phyloP scores from a whole-genome alignment of 2,113 vertebrate species.

The Callocephalon fimbriatum region DNA sequence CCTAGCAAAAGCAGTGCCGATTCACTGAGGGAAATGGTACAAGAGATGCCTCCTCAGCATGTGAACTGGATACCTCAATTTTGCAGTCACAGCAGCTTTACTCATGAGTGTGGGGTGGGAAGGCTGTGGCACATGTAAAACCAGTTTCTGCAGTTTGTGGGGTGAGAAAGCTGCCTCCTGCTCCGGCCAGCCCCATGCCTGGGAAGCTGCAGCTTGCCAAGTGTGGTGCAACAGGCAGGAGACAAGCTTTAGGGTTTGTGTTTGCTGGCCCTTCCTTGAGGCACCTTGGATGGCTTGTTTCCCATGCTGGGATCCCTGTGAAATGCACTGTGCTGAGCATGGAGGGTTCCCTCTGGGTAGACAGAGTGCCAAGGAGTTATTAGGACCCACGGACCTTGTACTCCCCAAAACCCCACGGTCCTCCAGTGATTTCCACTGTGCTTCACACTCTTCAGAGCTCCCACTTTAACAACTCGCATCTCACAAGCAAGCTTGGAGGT shows the following conservation, averaged over 20 bases:
- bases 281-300: neutral
- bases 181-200: neutral
- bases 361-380: neutral
- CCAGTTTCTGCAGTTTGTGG: neutral
- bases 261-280: neutral
- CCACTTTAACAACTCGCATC: rapidly evolving
- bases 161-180: neutral
- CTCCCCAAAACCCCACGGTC: neutral
- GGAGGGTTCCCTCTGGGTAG: neutral
- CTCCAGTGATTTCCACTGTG: neutral
- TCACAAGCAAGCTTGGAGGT: rapidly evolving
- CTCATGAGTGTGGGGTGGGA: neutral
- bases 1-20: neutral
- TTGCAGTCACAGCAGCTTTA: neutral
- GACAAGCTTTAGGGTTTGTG: neutral
- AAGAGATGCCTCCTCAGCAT: neutral
- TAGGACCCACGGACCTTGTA: neutral
- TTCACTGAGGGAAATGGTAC: neutral
- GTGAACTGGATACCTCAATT: neutral
- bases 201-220: neutral
- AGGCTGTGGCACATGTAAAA: neutral
- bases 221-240: neutral
- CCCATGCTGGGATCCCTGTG: neutral
- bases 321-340: neutral
- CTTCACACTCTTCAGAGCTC: neutral